Percentiles rank a stretch among this genome's conserved stretches.
Evolutionary conservation across 2,797 vertebrate genomes (phyloP).

Genomic region (Meda fulgida): DNA sequence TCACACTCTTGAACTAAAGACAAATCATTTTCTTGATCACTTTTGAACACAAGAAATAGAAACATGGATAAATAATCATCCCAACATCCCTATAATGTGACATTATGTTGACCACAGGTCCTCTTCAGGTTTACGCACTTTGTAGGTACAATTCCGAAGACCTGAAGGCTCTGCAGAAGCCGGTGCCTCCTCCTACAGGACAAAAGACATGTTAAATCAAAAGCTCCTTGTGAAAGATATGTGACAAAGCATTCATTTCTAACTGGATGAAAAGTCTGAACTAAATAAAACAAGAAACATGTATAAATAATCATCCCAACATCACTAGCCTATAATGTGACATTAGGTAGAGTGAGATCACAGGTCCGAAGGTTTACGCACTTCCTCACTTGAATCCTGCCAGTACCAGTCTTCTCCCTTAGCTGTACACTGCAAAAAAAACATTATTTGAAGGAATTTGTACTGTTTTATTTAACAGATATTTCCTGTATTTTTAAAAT

Average conservation of each 20-base stretch:
- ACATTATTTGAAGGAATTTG: not conserved
- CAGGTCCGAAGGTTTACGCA: not conserved
- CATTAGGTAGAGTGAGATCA: too few species aligned
- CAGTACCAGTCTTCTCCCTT: not conserved
- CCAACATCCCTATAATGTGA: not conserved
- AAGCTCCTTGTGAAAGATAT: too few species aligned
- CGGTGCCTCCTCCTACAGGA: too few species aligned
- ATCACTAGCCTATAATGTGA: too few species aligned
- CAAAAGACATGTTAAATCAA: too few species aligned
- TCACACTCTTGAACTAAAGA: not conserved
- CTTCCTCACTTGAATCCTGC: not conserved
- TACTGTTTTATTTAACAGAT: not conserved
- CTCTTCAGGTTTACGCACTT: not conserved
- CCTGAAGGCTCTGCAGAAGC: not conserved
- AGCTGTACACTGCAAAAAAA: not conserved
- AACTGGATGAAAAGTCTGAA: too few species aligned
- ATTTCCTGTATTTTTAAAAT: not conserved
- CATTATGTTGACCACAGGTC: too few species aligned
- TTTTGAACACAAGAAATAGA: not conserved
- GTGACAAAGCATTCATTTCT: too few species aligned
- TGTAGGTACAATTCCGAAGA: not conserved
- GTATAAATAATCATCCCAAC: too few species aligned
- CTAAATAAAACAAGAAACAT: too few species aligned
- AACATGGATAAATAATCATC: not conserved
- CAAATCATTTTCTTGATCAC: not conserved